Conservation (phyloP, 2,797 vertebrate species). For the Tauraco hartlaubi region DNA sequence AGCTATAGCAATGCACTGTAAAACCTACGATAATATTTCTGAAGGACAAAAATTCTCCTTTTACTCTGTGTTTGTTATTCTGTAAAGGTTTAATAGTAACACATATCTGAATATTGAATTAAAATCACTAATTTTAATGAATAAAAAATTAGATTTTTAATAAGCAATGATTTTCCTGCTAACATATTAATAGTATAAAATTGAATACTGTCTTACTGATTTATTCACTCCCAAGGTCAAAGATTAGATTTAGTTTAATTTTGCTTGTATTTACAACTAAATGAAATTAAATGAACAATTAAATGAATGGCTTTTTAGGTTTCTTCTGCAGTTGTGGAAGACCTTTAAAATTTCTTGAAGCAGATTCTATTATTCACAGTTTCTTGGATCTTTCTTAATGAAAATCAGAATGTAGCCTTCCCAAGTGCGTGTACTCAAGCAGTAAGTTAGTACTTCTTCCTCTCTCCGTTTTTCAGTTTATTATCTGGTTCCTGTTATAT, state of each 20-base stretch:
- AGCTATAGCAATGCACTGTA: background rate
- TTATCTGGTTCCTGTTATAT: background rate
- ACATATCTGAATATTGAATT: background rate
- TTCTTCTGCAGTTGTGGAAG: background rate
- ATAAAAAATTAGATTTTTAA: conserved; percentile 13
- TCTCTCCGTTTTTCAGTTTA: background rate
- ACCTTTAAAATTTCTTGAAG: conserved; percentile 10
- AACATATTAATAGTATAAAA: background rate
- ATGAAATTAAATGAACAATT: conserved; percentile 5
- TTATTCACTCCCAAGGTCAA: background rate
- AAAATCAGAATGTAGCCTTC: background rate
- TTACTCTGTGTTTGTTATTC: background rate
- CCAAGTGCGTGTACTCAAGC: background rate
- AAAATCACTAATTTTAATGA: background rate
- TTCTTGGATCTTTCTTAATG: background rate
- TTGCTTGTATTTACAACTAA: background rate
- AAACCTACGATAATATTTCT: background rate
- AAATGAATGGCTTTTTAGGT: background rate
- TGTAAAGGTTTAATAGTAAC: background rate
- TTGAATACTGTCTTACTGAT: background rate
- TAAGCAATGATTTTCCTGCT: background rate
- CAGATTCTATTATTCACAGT: background rate
- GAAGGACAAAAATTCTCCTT: background rate
- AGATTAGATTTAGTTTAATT: conserved; percentile 29
- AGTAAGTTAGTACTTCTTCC: background rate